A percentile compares a stretch with the other conserved stretches of the same genome.
Conservation (phyloP, 2,888 invertebrate species). For the Drosophila phalerata region DNA sequence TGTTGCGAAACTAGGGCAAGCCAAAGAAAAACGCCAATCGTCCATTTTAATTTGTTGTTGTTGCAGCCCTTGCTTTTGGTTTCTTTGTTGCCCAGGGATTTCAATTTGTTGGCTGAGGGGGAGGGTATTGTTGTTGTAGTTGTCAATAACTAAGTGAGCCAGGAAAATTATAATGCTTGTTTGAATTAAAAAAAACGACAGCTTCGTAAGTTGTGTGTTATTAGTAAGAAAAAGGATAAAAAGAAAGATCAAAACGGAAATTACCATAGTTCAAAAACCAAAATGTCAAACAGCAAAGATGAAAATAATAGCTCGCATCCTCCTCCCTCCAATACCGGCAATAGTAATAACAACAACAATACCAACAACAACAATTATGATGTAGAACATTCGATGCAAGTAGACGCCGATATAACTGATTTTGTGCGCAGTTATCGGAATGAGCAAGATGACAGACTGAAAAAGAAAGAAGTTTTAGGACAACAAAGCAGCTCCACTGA, state of each 20-base stretch:
- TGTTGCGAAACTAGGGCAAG: conserved; percentile 64
- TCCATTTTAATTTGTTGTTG: conserved; percentile 44
- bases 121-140: not conserved
- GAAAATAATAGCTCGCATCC: conserved; percentile 37
- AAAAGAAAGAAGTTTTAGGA: conserved; percentile 29
- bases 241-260: not conserved
- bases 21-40: conserved; percentile 70
- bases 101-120: conserved; percentile 8
- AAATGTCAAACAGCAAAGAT: conserved; percentile 67
- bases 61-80: conserved; percentile 35
- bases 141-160: conserved; percentile 21
- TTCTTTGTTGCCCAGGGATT: conserved; percentile 44
- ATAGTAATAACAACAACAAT: not conserved
- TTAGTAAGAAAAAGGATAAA: conserved; percentile 4
- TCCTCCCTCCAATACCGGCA: conserved; percentile 1
- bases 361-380: conserved; percentile 6
- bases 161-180: not conserved
- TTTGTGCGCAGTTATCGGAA: conserved; percentile 60
- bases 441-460: conserved; percentile 54
- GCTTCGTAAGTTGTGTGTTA: conserved; percentile 2
- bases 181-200: conserved; percentile 5
- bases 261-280: conserved; percentile 1
- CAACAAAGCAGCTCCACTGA: conserved; percentile 34
- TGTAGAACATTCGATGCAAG: conserved; percentile 24
- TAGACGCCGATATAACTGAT: conserved; percentile 42